These are phyloP conservation scores for Paracyprichromis sp. DNA, from an alignment of 2,113 vertebrate species.

Conservation along the genomic window DNA sequence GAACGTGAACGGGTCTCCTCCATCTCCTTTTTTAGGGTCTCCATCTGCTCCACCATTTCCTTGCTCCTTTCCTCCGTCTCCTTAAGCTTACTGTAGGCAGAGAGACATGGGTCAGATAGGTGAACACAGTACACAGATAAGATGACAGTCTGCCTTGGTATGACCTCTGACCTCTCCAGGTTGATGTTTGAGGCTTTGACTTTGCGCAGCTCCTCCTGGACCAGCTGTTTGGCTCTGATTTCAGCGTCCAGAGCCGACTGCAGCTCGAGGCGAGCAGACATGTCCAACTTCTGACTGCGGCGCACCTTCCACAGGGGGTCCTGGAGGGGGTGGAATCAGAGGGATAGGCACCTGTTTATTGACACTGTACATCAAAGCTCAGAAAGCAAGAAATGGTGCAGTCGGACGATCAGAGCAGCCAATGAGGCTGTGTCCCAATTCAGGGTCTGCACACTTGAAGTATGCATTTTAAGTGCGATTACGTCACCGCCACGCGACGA, in stretches of 20 bases:
- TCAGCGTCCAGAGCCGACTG: conserved; percentile 95
- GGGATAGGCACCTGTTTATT: not conserved
- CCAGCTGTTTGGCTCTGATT: conserved; percentile 90
- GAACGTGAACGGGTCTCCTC: conserved; percentile 81
- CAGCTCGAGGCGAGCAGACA: conserved; percentile 93
- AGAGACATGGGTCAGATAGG: not conserved
- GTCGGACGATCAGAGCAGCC: not conserved
- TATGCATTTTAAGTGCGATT: not conserved
- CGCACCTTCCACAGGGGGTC: conserved; percentile 97
- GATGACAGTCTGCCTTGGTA: not conserved
- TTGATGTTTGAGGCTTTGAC: conserved; percentile 83
- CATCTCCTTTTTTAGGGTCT: conserved; percentile 85
- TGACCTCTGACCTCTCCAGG: conserved; percentile 83
- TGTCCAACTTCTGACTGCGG: conserved; percentile 96
- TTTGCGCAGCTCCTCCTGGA: conserved; percentile 89
- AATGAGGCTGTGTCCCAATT: not conserved
- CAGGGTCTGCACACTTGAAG: not conserved
- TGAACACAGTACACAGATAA: not conserved
- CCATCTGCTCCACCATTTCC: conserved; percentile 83
- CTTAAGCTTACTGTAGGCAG: conserved; percentile 82
- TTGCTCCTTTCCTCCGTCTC: conserved; percentile 80
- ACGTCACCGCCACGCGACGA: not conserved
- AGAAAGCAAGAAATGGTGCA: not conserved
- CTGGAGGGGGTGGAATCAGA: conserved; percentile 44
- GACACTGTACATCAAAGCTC: not conserved